Base-by-base conservation (phyloP, 2,888 invertebrate genomes). In the Oegoconia quadripuncta region DNA sequence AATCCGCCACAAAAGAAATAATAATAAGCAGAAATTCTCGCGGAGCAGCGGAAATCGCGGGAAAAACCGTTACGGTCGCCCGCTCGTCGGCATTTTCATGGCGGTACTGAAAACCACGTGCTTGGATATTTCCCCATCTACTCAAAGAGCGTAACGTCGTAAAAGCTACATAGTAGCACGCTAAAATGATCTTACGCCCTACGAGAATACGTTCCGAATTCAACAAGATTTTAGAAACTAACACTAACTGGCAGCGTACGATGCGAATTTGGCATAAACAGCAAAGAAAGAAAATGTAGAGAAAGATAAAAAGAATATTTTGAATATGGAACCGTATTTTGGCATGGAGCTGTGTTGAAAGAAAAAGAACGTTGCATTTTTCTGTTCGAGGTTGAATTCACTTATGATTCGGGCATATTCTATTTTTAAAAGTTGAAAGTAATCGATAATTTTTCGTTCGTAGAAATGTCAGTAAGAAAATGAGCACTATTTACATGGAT, bases 61-160 rank as follows among this genome's bases (percentile, higher is more conserved):
- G 58, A 53, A 50, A 58, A 52, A 51, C 53, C 48, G 59, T 49
- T 40, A 39, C 44, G 50, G 50, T 60, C 74, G 59, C 54, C 70
- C 69, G 57, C 50, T 43, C 66, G 56, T 65, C 44, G 46, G 48
- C 66, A 65, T 67, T 59, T 56, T 74, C 65, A 55, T 61, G 68
- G 69, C 66, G 68, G 50, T 54, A 81, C 81, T 81, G 79, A 73
- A 71, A 36, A 68, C 57, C 80, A 79, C 76, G 77, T 79, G 74
- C 62, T 56, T 51, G 58, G 55, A 63, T 57, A 61, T 52, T 55
- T 51, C 45, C 39, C 31, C 37, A 33, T 35, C 37, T 23, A 41
- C 39, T 15, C 33, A 11, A 36, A 27, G 32, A 30, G 13, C 40
- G 37, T 44, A 57, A 60, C 31, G 52, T 26, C 48, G 12, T 41